These are phyloP conservation scores for Vimba vimba DNA, from an alignment of 2,113 vertebrate species.

Conservation along the genomic window DNA sequence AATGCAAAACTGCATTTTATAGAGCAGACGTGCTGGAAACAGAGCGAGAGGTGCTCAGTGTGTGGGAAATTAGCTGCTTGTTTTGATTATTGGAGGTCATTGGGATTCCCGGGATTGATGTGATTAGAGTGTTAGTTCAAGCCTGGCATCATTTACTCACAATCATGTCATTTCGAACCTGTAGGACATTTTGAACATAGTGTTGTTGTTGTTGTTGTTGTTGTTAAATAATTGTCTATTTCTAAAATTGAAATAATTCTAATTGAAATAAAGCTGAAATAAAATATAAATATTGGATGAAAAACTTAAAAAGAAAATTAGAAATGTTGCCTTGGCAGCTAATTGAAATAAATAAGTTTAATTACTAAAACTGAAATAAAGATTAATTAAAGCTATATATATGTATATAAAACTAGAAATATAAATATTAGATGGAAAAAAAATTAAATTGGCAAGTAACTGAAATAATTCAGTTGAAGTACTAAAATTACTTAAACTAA, in stretches of 20 bases:
- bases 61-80: neutral
- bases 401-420: neutral
- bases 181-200: neutral
- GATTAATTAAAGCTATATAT: neutral
- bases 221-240: no score
- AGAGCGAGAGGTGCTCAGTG: neutral
- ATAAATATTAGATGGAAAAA: no score
- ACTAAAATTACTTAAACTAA: neutral
- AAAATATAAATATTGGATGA: neutral
- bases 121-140: neutral
- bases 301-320: neutral
- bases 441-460: no score
- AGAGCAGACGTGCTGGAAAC: neutral
- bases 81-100: neutral
- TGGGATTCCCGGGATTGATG: neutral
- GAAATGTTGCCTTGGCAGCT: neutral
- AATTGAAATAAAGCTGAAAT: neutral
- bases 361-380: neutral
- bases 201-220: neutral
- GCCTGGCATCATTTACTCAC: neutral
- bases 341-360: neutral
- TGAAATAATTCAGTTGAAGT: neutral
- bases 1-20: neutral
- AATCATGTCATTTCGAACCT: neutral
- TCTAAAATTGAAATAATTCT: no score